phyloP scores from a whole-genome alignment of 37 sponge, comb jelly and placozoan species.

The Hormiphora californensis region DNA sequence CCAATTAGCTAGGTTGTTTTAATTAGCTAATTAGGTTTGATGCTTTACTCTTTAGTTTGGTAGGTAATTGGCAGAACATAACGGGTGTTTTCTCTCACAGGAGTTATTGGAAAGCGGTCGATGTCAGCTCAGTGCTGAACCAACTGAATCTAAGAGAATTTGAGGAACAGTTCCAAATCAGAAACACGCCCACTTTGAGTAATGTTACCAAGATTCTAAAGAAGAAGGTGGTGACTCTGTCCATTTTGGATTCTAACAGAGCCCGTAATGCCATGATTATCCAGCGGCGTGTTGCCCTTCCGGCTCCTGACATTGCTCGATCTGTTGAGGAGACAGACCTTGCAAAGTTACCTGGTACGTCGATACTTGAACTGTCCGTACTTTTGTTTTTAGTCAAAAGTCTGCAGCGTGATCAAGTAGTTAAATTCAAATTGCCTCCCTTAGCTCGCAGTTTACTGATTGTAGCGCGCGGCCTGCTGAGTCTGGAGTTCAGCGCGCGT shows the following conservation, averaged over 20 bases:
- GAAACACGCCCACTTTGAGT: neutral
- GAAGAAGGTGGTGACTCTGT: constrained; percentile 15
- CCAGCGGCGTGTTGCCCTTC: constrained; percentile 29
- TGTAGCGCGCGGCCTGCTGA: no score
- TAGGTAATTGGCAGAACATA: no score
- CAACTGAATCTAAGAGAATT: constrained; percentile 1
- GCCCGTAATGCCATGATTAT: constrained; percentile 50
- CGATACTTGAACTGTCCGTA: no score
- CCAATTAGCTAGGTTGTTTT: no score
- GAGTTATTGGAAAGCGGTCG: constrained; percentile 15
- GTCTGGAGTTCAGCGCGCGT: no score
- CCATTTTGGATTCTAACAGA: constrained; percentile 31
- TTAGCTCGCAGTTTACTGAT: no score
- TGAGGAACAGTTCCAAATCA: constrained; percentile 37
- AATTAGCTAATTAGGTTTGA: no score
- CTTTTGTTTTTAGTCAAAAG: no score
- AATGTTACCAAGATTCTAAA: constrained; percentile 16
- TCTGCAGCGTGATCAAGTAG: no score
- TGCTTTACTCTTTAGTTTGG: no score
- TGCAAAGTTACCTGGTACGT: neutral
- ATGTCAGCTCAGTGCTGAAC: neutral
- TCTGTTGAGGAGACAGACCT: constrained; percentile 49
- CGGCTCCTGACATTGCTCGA: neutral
- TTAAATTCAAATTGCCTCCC: no score
- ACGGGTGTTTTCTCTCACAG: no score